Evolutionary conservation across 2,797 vertebrate genomes (phyloP).

Genomic region (Oreortyx pictus): DNA sequence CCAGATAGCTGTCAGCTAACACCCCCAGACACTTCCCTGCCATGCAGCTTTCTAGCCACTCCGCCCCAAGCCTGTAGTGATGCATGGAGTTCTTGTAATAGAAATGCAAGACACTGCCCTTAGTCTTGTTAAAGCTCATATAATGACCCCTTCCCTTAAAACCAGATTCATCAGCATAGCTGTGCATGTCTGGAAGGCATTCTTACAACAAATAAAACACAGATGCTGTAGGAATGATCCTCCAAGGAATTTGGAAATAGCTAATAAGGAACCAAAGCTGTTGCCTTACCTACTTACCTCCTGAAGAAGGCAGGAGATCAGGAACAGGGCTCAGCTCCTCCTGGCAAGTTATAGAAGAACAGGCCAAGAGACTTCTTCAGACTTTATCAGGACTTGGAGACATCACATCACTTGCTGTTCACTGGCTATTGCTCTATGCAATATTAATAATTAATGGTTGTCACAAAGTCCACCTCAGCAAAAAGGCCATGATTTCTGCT

Average conservation of each 20-base stretch:
- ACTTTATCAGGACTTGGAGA: background rate
- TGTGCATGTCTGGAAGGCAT: background rate
- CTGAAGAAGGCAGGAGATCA: background rate
- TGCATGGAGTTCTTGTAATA: no score
- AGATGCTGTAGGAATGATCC: background rate
- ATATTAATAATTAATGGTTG: background rate
- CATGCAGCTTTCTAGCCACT: no score
- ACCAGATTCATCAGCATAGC: background rate
- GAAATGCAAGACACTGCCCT: no score
- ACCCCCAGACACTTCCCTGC: no score
- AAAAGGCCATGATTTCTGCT: background rate
- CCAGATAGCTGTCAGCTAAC: no score
- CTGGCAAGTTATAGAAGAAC: background rate
- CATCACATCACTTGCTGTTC: background rate
- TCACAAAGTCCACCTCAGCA: background rate
- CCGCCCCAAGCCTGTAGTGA: no score
- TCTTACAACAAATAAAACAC: background rate
- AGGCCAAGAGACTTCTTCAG: background rate
- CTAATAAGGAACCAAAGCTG: background rate
- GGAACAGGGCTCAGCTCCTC: background rate
- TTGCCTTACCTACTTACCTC: background rate
- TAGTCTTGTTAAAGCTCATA: no score
- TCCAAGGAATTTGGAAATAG: background rate
- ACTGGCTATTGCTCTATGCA: background rate
- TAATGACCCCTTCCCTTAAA: background rate